Evolutionary conservation across 2,113 vertebrate species (phyloP).

Genomic region (Empidonax traillii): DNA sequence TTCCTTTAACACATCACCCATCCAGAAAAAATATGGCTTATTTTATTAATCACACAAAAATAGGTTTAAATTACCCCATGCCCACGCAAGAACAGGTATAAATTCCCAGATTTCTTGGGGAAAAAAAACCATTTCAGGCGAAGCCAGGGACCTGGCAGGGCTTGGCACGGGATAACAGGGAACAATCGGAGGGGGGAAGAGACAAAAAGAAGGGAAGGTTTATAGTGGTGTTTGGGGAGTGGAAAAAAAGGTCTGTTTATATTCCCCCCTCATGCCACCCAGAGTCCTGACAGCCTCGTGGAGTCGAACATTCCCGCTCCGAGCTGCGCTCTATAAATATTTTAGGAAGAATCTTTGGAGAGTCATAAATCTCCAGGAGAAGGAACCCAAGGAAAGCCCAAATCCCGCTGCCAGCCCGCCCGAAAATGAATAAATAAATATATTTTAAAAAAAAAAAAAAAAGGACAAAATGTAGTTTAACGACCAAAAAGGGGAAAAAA

Average conservation of each 20-base stretch:
- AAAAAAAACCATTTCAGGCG: fast-evolving
- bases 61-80: neutral
- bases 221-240: neutral
- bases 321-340: slow-evolving; percentile 62
- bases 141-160: neutral
- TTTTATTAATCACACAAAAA: neutral
- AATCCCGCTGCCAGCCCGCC: neutral
- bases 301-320: neutral
- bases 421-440: neutral
- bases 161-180: fast-evolving
- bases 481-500: neutral
- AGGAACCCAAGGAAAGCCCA: neutral
- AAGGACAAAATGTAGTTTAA: neutral
- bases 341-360: slow-evolving; percentile 66
- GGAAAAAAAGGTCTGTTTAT: slow-evolving; percentile 64
- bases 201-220: neutral
- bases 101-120: neutral
- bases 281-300: slow-evolving; percentile 30
- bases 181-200: neutral
- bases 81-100: fast-evolving
- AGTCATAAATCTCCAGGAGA: slow-evolving; percentile 35
- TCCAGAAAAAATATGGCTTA: neutral
- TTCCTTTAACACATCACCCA: neutral
- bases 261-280: slow-evolving; percentile 55
- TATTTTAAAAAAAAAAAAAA: no score